Percentiles rank a stretch among this genome's conserved stretches.
Conservation (phyloP, 64 coral and sea anemone genomes). For the Exaiptasia diaphana region DNA sequence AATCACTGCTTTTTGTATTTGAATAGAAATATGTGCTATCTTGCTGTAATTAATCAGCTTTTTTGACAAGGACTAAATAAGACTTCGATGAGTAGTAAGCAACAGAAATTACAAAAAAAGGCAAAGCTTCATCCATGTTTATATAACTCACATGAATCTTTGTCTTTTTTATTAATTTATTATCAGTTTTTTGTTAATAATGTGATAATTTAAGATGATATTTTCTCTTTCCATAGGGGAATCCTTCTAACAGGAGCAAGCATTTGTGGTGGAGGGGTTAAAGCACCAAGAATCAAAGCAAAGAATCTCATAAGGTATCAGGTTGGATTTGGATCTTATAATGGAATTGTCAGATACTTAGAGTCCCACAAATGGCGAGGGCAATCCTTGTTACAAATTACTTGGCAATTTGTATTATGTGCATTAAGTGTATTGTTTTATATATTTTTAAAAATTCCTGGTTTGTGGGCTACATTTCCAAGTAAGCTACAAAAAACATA, state of each 20-base stretch:
- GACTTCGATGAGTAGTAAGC: not conserved
- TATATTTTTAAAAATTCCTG: too few species aligned
- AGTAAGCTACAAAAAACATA: too few species aligned
- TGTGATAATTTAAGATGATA: not conserved
- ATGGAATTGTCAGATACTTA: too few species aligned
- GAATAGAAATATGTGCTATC: not conserved
- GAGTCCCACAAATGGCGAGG: too few species aligned
- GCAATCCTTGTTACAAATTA: too few species aligned
- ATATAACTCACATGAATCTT: not conserved
- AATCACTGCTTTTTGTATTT: not conserved
- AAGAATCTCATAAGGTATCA: conserved; percentile 86
- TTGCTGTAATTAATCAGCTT: not conserved
- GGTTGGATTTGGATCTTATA: too few species aligned
- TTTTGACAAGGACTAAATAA: not conserved
- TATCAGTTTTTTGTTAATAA: not conserved
- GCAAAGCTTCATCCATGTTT: not conserved
- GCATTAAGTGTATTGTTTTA: too few species aligned
- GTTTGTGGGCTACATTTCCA: too few species aligned
- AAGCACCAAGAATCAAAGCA: conserved; percentile 96
- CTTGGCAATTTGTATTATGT: too few species aligned
- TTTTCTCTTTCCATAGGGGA: conserved; percentile 53
- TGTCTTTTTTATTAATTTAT: not conserved
- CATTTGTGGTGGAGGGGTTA: conserved; percentile 94
- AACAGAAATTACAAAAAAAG: not conserved
- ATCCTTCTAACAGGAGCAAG: conserved; percentile 88